Evolutionary conservation across 2,888 invertebrate species (phyloP).

Genomic region (Heliconius ismenius): DNA sequence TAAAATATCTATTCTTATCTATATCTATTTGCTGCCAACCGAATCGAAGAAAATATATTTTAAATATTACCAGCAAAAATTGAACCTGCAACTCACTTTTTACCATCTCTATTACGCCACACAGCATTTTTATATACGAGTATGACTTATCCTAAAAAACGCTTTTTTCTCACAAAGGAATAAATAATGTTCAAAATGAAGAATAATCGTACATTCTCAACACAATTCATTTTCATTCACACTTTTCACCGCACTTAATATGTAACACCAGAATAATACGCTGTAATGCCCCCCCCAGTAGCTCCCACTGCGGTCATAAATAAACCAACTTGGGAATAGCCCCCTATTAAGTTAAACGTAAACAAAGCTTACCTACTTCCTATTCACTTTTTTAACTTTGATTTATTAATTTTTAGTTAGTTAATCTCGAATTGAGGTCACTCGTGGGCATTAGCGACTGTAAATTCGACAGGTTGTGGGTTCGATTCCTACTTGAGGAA

Average conservation of each 20-base stretch:
- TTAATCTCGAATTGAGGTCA: not conserved
- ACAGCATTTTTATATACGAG: not conserved
- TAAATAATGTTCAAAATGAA: constrained; percentile 12
- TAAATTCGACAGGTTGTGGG: too few relatives aligned
- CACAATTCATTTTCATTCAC: constrained; percentile 30
- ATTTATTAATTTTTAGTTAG: not conserved
- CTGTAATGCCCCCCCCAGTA: constrained; percentile 24
- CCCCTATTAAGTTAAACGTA: constrained; percentile 38
- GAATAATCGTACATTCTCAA: constrained; percentile 12
- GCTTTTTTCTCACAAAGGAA: not conserved
- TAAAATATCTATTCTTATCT: too few relatives aligned
- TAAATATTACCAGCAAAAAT: not conserved
- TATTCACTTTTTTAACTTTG: constrained; percentile 36
- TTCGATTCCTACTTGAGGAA: too few relatives aligned
- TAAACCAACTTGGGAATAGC: constrained; percentile 42
- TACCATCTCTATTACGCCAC: too few relatives aligned
- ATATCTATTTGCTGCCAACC: too few relatives aligned
- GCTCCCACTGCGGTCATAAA: constrained; percentile 41
- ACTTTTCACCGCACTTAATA: constrained; percentile 29
- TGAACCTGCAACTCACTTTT: too few relatives aligned
- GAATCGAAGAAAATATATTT: too few relatives aligned
- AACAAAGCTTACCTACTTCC: constrained; percentile 38
- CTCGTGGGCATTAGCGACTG: too few relatives aligned
- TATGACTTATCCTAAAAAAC: not conserved
- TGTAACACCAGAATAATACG: constrained; percentile 35